A percentile compares a stretch with the other conserved stretches of the same genome.
Conservation (phyloP, 1,140 invertebrate species). For the Ridgeia piscesae region DNA sequence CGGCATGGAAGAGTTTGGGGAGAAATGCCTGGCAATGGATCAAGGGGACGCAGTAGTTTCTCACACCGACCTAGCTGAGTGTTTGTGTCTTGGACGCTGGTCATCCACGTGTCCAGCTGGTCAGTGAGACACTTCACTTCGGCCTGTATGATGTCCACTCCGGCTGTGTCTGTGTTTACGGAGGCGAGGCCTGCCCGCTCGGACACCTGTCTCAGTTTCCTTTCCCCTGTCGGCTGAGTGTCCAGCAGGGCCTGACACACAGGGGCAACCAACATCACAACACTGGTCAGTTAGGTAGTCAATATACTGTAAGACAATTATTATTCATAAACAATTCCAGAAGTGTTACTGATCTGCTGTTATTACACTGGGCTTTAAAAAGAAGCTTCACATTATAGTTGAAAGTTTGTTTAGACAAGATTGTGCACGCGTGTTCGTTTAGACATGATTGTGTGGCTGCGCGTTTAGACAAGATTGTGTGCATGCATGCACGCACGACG, state of each 20-base stretch:
- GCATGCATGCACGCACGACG: no score
- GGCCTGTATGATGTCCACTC: slow-evolving; percentile 74
- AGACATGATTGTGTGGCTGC: no score
- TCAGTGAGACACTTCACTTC: slow-evolving; percentile 65
- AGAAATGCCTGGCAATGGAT: no score
- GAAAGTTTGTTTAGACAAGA: no score
- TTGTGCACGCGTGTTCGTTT: no score
- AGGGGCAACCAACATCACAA: neutral
- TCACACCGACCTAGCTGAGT: slow-evolving; percentile 19
- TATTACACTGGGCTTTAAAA: neutral
- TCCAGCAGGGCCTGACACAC: slow-evolving; percentile 40
- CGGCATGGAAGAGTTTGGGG: neutral
- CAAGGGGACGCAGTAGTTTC: no score
- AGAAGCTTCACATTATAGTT: no score
- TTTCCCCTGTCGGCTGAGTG: slow-evolving; percentile 45
- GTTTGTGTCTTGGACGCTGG: slow-evolving; percentile 15
- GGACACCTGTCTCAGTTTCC: slow-evolving; percentile 43
- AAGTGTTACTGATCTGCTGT: neutral
- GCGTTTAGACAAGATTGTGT: no score
- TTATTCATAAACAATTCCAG: no score
- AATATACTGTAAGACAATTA: no score
- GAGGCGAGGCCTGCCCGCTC: slow-evolving; percentile 43
- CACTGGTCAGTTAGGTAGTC: no score
- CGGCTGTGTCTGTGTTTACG: slow-evolving; percentile 73
- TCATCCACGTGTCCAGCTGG: slow-evolving; percentile 12